phyloP scores from a whole-genome alignment of 64 coral and sea anemone species.

The Actinia tenebrosa region DNA sequence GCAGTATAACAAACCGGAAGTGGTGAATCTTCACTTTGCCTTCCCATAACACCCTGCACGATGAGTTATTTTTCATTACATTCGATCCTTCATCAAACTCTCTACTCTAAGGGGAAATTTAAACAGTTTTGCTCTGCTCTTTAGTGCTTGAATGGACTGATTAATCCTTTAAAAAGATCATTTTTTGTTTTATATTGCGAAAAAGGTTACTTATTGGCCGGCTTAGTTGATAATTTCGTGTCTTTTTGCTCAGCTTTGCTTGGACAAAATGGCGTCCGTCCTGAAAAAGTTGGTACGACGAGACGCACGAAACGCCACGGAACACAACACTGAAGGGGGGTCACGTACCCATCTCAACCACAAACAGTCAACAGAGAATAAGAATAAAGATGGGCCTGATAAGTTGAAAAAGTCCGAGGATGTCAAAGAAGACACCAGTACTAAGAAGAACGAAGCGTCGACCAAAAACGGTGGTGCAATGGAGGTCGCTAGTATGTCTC shows the following conservation, averaged over 20 bases:
- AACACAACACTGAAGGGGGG: constrained; percentile 31
- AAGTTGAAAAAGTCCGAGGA: constrained; percentile 34
- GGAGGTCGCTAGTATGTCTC: constrained; percentile 64
- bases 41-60: neutral
- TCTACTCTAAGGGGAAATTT: neutral
- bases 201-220: neutral
- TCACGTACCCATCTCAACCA: constrained; percentile 39
- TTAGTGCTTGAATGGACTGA: neutral
- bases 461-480: constrained; percentile 8
- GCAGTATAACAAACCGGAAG: neutral
- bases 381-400: constrained; percentile 31
- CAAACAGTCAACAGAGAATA: constrained; percentile 52
- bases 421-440: constrained; percentile 34
- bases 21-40: neutral
- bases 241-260: neutral
- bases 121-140: neutral
- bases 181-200: neutral
- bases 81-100: neutral
- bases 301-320: constrained; percentile 72
- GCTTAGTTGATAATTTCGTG: neutral
- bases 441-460: constrained; percentile 29
- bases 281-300: constrained; percentile 79
- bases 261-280: constrained; percentile 86
- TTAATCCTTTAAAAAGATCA: neutral
- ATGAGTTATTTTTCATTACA: neutral